Conservation (phyloP, 2,888 invertebrate genomes). For the Leucophenga maculata region DNA sequence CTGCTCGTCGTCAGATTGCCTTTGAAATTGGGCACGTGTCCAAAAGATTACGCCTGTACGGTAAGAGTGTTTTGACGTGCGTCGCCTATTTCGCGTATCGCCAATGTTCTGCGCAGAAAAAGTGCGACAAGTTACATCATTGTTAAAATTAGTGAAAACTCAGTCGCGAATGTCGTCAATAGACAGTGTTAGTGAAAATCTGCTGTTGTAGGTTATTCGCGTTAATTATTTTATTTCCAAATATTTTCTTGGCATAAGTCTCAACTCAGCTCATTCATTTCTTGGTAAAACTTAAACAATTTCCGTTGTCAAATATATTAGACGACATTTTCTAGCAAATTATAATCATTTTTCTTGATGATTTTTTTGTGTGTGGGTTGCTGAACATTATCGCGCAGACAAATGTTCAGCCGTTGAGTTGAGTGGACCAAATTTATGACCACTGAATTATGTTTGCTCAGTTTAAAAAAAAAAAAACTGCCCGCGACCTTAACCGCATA, state of each 20-base stretch:
- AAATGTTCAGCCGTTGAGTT: background rate
- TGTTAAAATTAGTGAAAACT: constrained; percentile 67
- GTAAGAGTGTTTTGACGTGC: constrained; percentile 14
- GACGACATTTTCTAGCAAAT: constrained; percentile 37
- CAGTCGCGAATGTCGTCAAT: constrained; percentile 39
- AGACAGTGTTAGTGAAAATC: background rate
- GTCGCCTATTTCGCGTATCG: constrained; percentile 12
- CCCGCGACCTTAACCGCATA: background rate
- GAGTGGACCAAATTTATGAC: background rate
- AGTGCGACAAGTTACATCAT: constrained; percentile 68
- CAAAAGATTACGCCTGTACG: constrained; percentile 46
- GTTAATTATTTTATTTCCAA: constrained; percentile 26
- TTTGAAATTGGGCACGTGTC: constrained; percentile 57
- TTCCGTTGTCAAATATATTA: constrained; percentile 45
- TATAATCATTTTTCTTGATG: constrained; percentile 47
- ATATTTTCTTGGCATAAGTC: constrained; percentile 14
- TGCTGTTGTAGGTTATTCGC: background rate
- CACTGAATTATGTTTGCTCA: constrained; percentile 4
- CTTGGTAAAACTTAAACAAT: constrained; percentile 46
- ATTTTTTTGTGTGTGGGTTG: background rate
- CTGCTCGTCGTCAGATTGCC: background rate
- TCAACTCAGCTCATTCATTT: constrained; percentile 35
- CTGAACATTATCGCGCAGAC: background rate
- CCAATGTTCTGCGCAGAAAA: constrained; percentile 23
- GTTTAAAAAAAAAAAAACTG: background rate